Evolutionary conservation across 2,888 invertebrate genomes (phyloP), one percentile per base, ranked within the genome.

Genomic region (Myopa tessellatipennis): DNA sequence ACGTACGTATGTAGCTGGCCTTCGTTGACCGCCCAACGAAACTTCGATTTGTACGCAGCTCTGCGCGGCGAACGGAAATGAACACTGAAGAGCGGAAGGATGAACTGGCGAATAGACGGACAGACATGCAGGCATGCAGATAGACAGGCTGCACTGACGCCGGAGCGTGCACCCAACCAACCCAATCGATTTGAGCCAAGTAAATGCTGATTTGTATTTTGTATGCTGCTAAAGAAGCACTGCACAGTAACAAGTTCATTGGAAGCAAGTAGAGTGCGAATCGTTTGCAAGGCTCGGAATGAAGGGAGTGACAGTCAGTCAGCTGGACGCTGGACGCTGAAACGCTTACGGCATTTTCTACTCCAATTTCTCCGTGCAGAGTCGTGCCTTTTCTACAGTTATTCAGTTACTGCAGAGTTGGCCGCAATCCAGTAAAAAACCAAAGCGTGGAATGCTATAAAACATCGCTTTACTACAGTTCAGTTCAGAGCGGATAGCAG

Each of bases 51-150:
- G 16, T 55, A n/a, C 55, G 55, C 55, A n/a, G 55, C 55, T n/a
- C 55, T n/a, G 55, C n/a, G 55, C 55, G 55, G 55, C 55, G 55
- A 55, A 55, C 55, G 55, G 55, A 55, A 55, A 55, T 55, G 55
- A 14, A 55, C 14, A 55, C 55, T n/a, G 45, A 55, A 55, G 10
- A 55, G n/a, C 55, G 55, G 55, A 55, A 55, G 55, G 55, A 55
- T 14, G 55, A 55, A 55, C 55, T 55, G n/a, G n/a, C 55, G 55
- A 14, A 5, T 3, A n/a, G n/a, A 16, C 16, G 55, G 55, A 55
- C 55, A 16, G 14, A n/a, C 55, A 26, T 26, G 26, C 50, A 50
- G 14, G 50, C 50, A 50, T 26, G 50, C 8, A 14, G 50, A 14
- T 3, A 50, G 14, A 14, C 50, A 50, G 50, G 14, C 10, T 50